Conservation (phyloP, 1,140 invertebrate species). For the Drosophila hydei region DNA sequence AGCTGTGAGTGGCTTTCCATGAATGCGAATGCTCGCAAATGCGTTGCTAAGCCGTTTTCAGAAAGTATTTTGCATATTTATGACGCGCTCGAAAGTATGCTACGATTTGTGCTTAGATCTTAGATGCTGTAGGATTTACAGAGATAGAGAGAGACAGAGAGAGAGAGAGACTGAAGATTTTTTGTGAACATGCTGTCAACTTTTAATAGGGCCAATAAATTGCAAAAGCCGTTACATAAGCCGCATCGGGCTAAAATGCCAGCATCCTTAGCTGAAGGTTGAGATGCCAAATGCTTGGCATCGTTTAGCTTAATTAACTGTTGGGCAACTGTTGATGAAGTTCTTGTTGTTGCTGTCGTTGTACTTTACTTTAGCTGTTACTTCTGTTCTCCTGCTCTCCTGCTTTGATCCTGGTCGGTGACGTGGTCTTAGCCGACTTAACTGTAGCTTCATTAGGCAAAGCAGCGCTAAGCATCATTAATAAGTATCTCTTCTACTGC, state of each 20-base stretch:
- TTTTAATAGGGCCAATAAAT: constrained; percentile 71
- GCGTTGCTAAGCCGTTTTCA: constrained; percentile 20
- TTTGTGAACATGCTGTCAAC: constrained; percentile 29
- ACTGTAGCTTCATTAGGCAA: constrained; percentile 57
- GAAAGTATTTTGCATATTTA: constrained; percentile 69
- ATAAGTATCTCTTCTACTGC: constrained; percentile 56
- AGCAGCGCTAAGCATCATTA: constrained; percentile 65
- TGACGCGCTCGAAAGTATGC: constrained; percentile 58
- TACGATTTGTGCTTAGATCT: constrained; percentile 48
- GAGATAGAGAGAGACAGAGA: too few relatives aligned
- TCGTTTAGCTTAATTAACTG: constrained; percentile 76
- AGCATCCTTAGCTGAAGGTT: constrained; percentile 28
- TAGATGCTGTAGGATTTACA: constrained; percentile 17
- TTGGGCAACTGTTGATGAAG: constrained; percentile 73
- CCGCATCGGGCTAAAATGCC: constrained; percentile 15
- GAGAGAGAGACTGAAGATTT: not conserved
- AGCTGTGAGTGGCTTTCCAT: constrained; percentile 23
- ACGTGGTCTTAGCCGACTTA: constrained; percentile 32
- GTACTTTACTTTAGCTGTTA: too few relatives aligned
- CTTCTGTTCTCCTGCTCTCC: not conserved
- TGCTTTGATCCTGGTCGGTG: constrained; percentile 1
- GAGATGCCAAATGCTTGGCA: constrained; percentile 56
- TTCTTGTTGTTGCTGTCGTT: constrained; percentile 5
- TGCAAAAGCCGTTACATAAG: constrained; percentile 46
- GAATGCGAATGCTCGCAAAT: constrained; percentile 5